A percentile compares a stretch with the other conserved stretches of the same genome.
phyloP scores from a whole-genome alignment of 2,113 vertebrate genomes.

The Equus przewalskii region DNA sequence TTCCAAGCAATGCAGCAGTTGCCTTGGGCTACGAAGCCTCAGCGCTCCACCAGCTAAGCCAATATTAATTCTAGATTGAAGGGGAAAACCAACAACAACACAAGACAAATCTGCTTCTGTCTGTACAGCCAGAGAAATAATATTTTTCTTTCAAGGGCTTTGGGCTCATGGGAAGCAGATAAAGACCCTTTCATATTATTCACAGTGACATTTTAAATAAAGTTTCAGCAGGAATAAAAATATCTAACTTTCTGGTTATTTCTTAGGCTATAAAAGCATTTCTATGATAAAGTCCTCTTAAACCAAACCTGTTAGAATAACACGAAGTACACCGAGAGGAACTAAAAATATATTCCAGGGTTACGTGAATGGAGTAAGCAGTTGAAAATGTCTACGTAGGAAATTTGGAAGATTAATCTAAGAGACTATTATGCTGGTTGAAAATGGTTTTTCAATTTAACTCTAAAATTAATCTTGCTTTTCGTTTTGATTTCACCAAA shows the following conservation, averaged over 20 bases:
- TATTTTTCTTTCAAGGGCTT: conserved; percentile 77
- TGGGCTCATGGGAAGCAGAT: conserved; percentile 72
- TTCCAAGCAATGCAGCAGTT: neutral
- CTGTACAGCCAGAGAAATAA: conserved; percentile 64
- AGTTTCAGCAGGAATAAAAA: conserved; percentile 83
- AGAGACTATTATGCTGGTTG: neutral
- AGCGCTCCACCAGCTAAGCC: conserved; percentile 65
- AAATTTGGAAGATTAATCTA: conserved; percentile 56
- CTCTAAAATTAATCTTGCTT: conserved; percentile 53
- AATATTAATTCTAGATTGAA: conserved; percentile 80
- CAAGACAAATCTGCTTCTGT: conserved; percentile 77
- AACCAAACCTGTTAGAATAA: conserved; percentile 65
- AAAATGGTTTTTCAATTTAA: conserved; percentile 41
- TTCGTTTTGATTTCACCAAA: conserved; percentile 42
- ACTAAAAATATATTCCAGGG: conserved; percentile 38
- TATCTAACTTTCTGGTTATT: conserved; percentile 78
- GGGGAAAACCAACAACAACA: conserved; percentile 72
- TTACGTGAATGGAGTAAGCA: neutral
- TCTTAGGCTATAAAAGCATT: conserved; percentile 71
- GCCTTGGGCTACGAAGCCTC: conserved; percentile 62
- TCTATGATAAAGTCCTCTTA: conserved; percentile 68
- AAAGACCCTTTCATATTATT: conserved; percentile 78
- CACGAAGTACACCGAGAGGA: conserved; percentile 49
- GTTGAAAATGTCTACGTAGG: neutral
- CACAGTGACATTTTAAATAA: conserved; percentile 83